Evolutionary conservation across 2,888 invertebrate species (phyloP), one percentile per base, ranked within the genome.

Genomic region (Rhimphoctona megacephalus): DNA sequence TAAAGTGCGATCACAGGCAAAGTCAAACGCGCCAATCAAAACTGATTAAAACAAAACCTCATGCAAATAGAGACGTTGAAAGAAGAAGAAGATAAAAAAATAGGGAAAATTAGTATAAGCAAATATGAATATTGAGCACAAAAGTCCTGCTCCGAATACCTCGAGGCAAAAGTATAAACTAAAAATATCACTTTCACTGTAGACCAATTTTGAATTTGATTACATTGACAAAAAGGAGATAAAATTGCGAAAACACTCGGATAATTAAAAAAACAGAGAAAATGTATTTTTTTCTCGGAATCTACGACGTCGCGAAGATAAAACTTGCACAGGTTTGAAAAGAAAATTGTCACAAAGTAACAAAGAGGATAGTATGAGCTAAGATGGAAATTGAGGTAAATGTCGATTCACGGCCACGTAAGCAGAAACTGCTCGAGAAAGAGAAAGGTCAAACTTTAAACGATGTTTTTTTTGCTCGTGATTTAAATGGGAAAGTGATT

Each of bases 401-500:
- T 81, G 86, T 83, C 83, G 83, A 83, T 81, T 66, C 83, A 81
- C 83, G 72, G 86, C 86, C 86, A 86, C 86, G 86, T 86, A 86
- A 81, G 86, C 83, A 83, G 43, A 79, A 70, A 64, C 57, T 30
- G 64, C 52, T 36, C 14, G 25, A 43, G 43, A 79, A 78, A 17
- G 5, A 73, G 61, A 19, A 64, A 61, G 43, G 36, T n/a, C 78
- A 30, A 54, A 22, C 30, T 30, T 30, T 30, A 57, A 79, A 67
- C 30, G 30, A 46, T 57, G 43, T 70, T 76, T 36, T 30, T 64
- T 72, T 64, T 36, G 6, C 30, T 30, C 43, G 4, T 36, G 19
- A 43, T 39, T 54, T 14, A 22, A 14, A 54, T 36, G 25, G 22
- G 64, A 52, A 52, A 57, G 30, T 33, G 2, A 0, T 43, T 0